These are phyloP conservation scores for Ursus arctos DNA, from an alignment of 2,113 vertebrate genomes.

Conservation along the genomic window DNA sequence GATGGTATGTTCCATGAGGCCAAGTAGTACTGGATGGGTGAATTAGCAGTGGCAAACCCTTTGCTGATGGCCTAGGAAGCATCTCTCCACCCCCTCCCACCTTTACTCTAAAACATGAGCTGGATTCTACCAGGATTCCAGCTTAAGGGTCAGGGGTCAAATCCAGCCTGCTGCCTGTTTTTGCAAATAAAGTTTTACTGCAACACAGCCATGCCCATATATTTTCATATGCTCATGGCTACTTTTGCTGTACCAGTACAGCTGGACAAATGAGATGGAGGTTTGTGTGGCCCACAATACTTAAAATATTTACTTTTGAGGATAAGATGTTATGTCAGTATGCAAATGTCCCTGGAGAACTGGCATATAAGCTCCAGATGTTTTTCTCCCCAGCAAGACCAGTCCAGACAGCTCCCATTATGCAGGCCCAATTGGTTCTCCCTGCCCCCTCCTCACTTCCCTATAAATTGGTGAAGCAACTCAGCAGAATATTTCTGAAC, in stretches of 20 bases:
- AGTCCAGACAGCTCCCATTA: background rate
- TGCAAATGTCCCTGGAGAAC: background rate
- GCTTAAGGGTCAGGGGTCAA: background rate
- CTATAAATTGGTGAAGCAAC: background rate
- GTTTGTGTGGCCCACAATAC: background rate
- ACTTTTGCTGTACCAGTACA: background rate
- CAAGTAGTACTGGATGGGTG: background rate
- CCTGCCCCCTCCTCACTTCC: background rate
- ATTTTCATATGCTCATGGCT: background rate
- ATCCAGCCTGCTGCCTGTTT: background rate
- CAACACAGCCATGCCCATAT: background rate
- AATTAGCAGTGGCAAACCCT: background rate
- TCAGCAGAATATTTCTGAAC: too few relatives aligned
- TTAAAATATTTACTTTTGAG: background rate
- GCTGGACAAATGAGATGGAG: background rate
- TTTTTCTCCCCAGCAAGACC: background rate
- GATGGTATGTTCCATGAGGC: background rate
- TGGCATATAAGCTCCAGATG: background rate
- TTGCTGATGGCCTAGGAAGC: background rate
- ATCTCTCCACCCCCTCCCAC: background rate
- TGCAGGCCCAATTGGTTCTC: background rate
- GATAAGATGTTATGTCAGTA: background rate
- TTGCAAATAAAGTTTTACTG: background rate
- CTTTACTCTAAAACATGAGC: background rate
- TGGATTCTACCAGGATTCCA: background rate